A percentile compares a stretch with the other conserved stretches of the same genome.
Conservation (phyloP, 2,113 vertebrate genomes). For the Phyllopteryx taeniolatus region DNA sequence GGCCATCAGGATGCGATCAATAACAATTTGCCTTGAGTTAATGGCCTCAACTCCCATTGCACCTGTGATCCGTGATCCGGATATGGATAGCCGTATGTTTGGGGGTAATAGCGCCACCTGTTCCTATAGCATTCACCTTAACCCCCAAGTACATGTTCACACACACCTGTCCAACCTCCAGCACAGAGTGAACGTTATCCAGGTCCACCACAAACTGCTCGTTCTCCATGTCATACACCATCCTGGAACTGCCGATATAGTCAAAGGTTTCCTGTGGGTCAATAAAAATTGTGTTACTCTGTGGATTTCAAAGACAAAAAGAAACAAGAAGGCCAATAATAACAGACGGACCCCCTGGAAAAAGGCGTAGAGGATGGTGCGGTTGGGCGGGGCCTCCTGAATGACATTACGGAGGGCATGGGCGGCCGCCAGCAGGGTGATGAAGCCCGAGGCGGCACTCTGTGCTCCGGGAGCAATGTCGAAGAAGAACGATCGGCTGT, state of each 20-base stretch:
- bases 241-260: slow-evolving; percentile 93
- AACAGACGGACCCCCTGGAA: slow-evolving; percentile 86
- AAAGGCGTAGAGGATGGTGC: slow-evolving; percentile 87
- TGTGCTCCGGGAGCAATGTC: slow-evolving; percentile 85
- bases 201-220: slow-evolving; percentile 65
- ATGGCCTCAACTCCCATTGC: too few species aligned
- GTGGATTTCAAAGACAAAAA: neutral
- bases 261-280: slow-evolving; percentile 86
- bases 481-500: slow-evolving; percentile 93
- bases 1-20: too few species aligned
- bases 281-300: neutral
- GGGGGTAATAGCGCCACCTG: too few species aligned
- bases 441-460: slow-evolving; percentile 79
- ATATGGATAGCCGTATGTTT: too few species aligned
- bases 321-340: neutral
- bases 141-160: too few species aligned
- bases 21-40: too few species aligned
- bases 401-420: slow-evolving; percentile 77
- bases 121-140: neutral
- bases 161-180: slow-evolving; percentile 77
- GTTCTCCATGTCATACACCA: slow-evolving; percentile 80
- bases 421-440: slow-evolving; percentile 84
- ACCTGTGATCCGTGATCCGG: too few species aligned
- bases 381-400: slow-evolving; percentile 49
- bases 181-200: slow-evolving; percentile 73